Percentiles rank a stretch among this genome's conserved stretches.
phyloP scores from a whole-genome alignment of 2,797 vertebrate species.

The Scolopax rusticola region DNA sequence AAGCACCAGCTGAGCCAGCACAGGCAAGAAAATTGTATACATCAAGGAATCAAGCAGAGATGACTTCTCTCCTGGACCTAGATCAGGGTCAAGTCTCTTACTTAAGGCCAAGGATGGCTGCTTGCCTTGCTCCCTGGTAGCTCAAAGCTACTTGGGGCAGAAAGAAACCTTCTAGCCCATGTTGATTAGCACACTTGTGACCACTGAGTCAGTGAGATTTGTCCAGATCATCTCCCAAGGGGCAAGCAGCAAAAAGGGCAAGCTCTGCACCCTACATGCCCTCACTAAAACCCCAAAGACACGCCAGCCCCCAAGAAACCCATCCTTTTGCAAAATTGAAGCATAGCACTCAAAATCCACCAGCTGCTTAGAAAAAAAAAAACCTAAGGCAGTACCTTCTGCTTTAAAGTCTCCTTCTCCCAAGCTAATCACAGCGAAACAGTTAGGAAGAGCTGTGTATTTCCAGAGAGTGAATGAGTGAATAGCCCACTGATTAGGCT shows the following conservation, averaged over 20 bases:
- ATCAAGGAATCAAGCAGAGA: neutral
- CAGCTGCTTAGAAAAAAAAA: neutral
- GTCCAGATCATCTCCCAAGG: neutral
- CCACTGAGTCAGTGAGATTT: neutral
- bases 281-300: neutral
- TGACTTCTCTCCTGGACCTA: neutral
- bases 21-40: neutral
- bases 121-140: neutral
- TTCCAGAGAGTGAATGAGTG: neutral
- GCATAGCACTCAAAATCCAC: neutral
- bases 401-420: neutral
- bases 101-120: rapidly evolving
- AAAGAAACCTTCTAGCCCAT: rapidly evolving
- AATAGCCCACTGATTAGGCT: neutral
- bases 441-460: neutral
- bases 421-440: neutral
- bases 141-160: neutral
- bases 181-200: neutral
- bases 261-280: no score
- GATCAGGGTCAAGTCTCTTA: neutral
- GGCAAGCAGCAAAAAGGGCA: neutral
- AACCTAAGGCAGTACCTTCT: neutral
- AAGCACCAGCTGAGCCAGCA: neutral
- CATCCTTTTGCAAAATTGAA: neutral
- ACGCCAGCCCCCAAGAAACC: neutral